phyloP scores from a whole-genome alignment of 2,113 vertebrate species.

The Rhinogobius similis region DNA sequence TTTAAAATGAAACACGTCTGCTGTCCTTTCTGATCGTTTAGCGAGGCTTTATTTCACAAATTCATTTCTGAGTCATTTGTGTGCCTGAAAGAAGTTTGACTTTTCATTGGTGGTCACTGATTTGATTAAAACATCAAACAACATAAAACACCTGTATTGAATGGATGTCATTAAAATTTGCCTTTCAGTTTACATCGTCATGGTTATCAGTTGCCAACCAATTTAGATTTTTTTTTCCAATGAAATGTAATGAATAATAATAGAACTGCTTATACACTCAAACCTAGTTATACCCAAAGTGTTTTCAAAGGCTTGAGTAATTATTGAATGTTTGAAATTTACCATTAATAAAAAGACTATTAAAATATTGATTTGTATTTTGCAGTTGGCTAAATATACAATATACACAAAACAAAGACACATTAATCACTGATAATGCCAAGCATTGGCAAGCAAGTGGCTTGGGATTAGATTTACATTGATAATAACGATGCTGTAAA shows the following conservation, averaged over 20 bases:
- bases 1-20: not conserved
- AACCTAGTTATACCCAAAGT: no score
- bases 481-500: conserved; percentile 1
- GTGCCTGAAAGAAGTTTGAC: not conserved
- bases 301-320: no score
- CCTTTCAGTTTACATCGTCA: not conserved
- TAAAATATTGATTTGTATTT: no score
- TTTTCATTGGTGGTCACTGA: not conserved
- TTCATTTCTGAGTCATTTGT: conserved; percentile 25
- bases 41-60: conserved; percentile 14
- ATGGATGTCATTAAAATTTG: not conserved
- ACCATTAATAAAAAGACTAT: no score
- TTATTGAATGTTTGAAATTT: no score
- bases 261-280: not conserved
- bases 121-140: not conserved
- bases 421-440: not conserved
- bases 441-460: not conserved
- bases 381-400: not conserved
- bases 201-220: not conserved
- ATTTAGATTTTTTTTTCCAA: not conserved
- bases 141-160: not conserved
- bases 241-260: not conserved
- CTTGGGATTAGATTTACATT: not conserved
- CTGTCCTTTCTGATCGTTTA: conserved; percentile 16
- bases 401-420: not conserved